Evolutionary conservation across 2,113 vertebrate species (phyloP), one percentile per base, ranked within the genome.

Genomic region (Corythaeola cristata): DNA sequence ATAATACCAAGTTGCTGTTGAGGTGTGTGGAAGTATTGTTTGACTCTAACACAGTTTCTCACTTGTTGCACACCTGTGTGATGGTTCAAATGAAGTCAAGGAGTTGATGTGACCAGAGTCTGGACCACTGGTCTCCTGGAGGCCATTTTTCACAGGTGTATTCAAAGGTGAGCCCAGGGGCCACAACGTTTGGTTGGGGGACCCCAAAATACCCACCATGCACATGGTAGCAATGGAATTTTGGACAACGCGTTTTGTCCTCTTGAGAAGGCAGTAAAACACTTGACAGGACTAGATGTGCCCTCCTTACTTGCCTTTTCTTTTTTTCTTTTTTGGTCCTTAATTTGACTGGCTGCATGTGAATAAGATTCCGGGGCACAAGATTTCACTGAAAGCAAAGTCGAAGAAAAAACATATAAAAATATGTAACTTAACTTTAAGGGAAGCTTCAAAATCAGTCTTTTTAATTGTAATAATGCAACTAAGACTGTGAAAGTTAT

Each of bases 161-260:
- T 37, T 55, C 19, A 58, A 28, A 84, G 23, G 60, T 74, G 72
- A 74, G 41, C 13, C 10, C 1, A 3, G 12, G 15, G 22, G 23
- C 37, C 23, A 26, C 8, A 44, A 0, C 32, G 53, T 76, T 78
- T 88, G 35, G 1, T 4, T 66, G 68, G 24, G 24, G n/a, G 26
- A 60, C 12, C 6, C 26, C 12, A 39, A n/a, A n/a, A 28, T 80
- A 11, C 15, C 4, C 0, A 0, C 22, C 12, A 12, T 2, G 2
- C 14, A 26, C 5, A 5, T 24, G 16, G 19, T 37, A 73, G 75
- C 72, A 52, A 3, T 60, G 44, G 22, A 66, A 47, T 96, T 87
- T 79, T 76, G 28, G 62, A 37, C 32, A n/a, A 30, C 0, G 0
- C 26, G 5, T 53, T 95, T 72, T 80, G 26, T 35, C 17, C 26